Base-by-base conservation (phyloP, 2,113 vertebrate genomes). In the Poeciliopsis prolifica region DNA sequence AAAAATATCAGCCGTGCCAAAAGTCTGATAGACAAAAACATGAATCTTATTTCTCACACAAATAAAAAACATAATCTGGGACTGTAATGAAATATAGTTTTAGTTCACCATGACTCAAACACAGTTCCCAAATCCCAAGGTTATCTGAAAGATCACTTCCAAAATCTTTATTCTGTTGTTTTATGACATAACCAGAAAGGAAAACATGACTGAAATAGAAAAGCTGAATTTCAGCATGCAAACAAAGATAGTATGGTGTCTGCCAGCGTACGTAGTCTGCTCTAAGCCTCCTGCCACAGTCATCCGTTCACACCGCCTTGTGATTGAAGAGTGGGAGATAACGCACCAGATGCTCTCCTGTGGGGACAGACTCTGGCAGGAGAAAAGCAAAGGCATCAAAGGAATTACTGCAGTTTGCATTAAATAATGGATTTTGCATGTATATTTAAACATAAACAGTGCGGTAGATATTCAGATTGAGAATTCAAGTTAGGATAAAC, bases 291-390 rank as follows among this genome's bases (percentile, higher is more conserved):
- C 78, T 73, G 78, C 75, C 76, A 68, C 74, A 67, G 40, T 81
- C 74, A 88, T 84, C 79, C 81, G 74, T 79, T 86, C 75, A 78
- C 64, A 64, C 75, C 35, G 81, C 74, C 75, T 84, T 70, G 62
- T 87, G 85, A 85, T 86, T 84, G 82, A 86, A 89, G 75, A 84
- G 61, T 28, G 33, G 42, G 66, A 84, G 77, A 83, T 74, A 78
- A 79, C 75, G 65, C 75, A 75, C 72, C 89, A 91, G 89, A 87
- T 91, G 89, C 79, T 89, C 75, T 86, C 85, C 77, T 84, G 69
- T 79, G 83, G 83, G 84, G 72, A 54, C 80, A 71, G 65, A 74
- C 72, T 71, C 76, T 63, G 78, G 67, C 84, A 77, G 31, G 40
- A 75, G 68, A 84, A 78, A 58, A 79, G 61, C 3, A 79, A 69